Evolutionary conservation across 2,113 vertebrate species (phyloP).

Genomic region (Thamnaconus septentrionalis): DNA sequence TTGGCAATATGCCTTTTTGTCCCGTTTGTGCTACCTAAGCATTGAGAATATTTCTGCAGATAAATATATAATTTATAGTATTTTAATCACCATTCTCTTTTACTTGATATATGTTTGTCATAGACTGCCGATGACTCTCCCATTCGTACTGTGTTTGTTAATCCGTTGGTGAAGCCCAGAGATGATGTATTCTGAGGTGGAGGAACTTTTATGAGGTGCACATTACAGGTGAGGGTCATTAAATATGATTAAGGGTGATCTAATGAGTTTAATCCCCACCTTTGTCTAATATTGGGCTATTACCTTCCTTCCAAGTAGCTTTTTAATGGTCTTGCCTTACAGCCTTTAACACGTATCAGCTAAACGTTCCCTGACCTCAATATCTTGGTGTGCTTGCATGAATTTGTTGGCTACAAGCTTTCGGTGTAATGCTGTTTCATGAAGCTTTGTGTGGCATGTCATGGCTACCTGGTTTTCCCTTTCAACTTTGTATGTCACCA

Average conservation of each 20-base stretch:
- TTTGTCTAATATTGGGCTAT: conserved; percentile 56
- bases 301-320: conserved; percentile 44
- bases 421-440: conserved; percentile 11
- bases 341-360: conserved; percentile 54
- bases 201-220: conserved; percentile 53
- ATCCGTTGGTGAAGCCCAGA: conserved; percentile 18
- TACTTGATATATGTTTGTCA: background rate
- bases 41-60: too few relatives aligned
- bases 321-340: conserved; percentile 48
- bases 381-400: conserved; percentile 33
- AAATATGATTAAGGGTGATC: conserved; percentile 45
- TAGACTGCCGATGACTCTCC: background rate
- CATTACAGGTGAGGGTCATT: conserved; percentile 52
- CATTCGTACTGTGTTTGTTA: conserved; percentile 19
- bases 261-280: conserved; percentile 54
- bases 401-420: conserved; percentile 35
- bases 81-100: background rate
- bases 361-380: conserved; percentile 53
- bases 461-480: too few relatives aligned
- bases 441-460: background rate
- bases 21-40: too few relatives aligned
- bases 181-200: conserved; percentile 39
- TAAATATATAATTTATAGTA: too few relatives aligned
- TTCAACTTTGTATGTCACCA: conserved; percentile 41
- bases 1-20: too few relatives aligned